Base-by-base conservation (phyloP, 2,888 invertebrate genomes). In the Ophion slaviceki region DNA sequence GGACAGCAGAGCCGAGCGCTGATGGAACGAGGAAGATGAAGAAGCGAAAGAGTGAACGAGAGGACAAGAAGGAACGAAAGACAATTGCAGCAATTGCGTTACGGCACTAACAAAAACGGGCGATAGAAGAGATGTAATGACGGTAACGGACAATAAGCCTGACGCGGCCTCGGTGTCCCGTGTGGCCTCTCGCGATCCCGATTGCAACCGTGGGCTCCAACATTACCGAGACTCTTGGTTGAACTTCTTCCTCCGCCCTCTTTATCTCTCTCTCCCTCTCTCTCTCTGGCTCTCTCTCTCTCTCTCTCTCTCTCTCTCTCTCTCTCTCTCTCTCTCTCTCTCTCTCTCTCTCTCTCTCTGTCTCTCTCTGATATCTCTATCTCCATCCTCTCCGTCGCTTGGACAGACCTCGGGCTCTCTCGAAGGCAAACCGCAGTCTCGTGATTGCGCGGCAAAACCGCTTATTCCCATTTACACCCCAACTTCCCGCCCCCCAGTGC, bases 401-500 rank as follows among this genome's bases (percentile, higher is more conserved):
- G 57, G 47, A 76, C 62, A 70, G 66, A 72, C 70, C 72, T 80
- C 57, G 76, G 24, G 76, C 57, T 75, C 72, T 80, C 87, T 86
- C 75, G 17, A 83, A 86, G 87, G 86, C 88, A 91, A 90, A 91
- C 91, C 91, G 89, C 91, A 90, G 87, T 87, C 85, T 85, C 82
- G 80, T 89, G 89, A 91, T 91, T 91, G 88, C 91, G 89, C 79
- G 89, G 89, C 86, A 88, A 87, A 88, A 88, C 88, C 89, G 89
- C 88, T 91, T 91, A 92, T 91, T 91, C 89, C 89, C 89, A 88
- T 90, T 91, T 90, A 88, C 89, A 86, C 85, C 85, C 87, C 66
- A 83, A 77, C 82, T 66, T 53, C 45, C 57, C 66, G 36, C 74
- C n/a, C 66, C 53, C 32, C 20, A 7, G 8, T 14, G 3, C 32